Evolutionary conservation across 2,797 vertebrate genomes (phyloP).

Genomic region (Alectoris magna): DNA sequence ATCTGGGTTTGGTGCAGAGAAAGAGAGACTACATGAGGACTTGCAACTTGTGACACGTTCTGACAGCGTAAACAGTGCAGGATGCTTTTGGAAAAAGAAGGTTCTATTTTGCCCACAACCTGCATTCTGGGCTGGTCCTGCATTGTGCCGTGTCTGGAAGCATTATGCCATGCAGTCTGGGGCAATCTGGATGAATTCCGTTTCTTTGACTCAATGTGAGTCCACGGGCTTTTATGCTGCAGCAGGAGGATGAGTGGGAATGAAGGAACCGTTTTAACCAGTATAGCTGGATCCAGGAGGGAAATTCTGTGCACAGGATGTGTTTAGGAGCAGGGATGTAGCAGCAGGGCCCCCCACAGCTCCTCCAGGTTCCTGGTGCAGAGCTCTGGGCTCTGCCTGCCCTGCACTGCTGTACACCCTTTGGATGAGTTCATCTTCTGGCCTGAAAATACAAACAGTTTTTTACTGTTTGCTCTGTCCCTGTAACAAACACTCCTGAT

Average conservation of each 20-base stretch:
- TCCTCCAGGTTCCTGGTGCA: background rate
- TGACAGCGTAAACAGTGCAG: background rate
- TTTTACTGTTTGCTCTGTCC: background rate
- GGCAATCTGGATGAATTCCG: background rate
- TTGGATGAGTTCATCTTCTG: background rate
- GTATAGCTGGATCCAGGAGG: background rate
- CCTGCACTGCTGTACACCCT: background rate
- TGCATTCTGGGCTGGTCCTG: background rate
- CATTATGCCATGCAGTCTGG: rapidly evolving
- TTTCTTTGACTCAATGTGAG: background rate
- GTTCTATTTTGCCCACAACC: background rate
- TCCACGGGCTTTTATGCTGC: background rate
- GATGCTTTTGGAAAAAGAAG: background rate
- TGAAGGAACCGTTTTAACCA: background rate
- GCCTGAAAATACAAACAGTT: rapidly evolving
- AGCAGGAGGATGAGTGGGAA: rapidly evolving
- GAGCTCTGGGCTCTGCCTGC: background rate
- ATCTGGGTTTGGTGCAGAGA: rapidly evolving
- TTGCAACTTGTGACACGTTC: rapidly evolving
- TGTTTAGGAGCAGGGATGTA: background rate
- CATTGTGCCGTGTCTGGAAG: background rate
- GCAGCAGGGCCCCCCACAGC: background rate
- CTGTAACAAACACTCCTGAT: background rate
- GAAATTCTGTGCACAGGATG: background rate
- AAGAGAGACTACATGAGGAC: background rate